Conservation (phyloP, 2,113 vertebrate genomes). For the Anolis carolinensis region DNA sequence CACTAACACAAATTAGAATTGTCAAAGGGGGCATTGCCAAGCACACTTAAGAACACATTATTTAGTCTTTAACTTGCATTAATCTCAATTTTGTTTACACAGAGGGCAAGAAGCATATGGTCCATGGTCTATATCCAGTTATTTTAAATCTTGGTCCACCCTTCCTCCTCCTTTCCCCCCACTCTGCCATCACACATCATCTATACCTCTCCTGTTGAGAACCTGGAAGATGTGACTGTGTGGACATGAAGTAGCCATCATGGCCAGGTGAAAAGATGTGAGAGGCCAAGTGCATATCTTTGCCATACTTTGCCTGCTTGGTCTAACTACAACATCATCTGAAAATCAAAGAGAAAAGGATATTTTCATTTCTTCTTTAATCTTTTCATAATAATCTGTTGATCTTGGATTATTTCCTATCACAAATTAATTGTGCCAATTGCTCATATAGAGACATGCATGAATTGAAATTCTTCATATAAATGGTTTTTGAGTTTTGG, state of each 20-base stretch:
- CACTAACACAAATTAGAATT: conserved; percentile 36
- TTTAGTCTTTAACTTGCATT: conserved; percentile 24
- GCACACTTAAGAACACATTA: conserved; percentile 29
- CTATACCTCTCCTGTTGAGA: background rate
- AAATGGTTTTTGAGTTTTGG: background rate
- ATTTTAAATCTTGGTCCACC: conserved; percentile 6
- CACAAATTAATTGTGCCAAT: background rate
- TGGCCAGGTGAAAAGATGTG: background rate
- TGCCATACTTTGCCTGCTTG: background rate
- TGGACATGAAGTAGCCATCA: background rate
- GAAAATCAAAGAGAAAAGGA: background rate
- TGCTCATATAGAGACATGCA: background rate
- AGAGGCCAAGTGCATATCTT: background rate
- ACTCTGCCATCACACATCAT: background rate
- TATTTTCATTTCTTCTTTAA: background rate
- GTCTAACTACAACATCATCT: background rate
- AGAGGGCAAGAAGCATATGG: conserved; percentile 22
- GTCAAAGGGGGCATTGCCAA: conserved; percentile 24
- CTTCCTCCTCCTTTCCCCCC: background rate
- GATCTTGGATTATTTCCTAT: background rate
- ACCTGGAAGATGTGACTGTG: conserved; percentile 7
- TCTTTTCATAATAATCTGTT: background rate
- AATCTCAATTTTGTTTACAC: conserved; percentile 21
- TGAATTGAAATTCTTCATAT: background rate
- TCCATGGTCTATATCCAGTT: background rate